Base-by-base conservation (phyloP, 2,888 invertebrate genomes). In the Synergus japonicus region DNA sequence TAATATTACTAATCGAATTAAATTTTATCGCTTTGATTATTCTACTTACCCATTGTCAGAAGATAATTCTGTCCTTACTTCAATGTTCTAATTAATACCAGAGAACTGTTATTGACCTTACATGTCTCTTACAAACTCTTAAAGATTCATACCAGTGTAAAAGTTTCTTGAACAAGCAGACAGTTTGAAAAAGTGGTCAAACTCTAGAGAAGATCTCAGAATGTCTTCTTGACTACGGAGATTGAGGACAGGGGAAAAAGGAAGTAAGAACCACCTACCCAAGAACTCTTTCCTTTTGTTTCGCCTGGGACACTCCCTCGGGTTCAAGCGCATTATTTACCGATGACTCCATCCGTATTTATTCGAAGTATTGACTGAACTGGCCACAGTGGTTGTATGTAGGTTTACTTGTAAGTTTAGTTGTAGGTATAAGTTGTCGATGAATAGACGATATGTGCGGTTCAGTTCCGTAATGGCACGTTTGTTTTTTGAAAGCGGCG, bases 401-500 rank as follows among this genome's bases (percentile, higher is more conserved):
- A 44, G 43, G 43, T 44, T 37, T 37, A 37, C 37, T 37, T 37
- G 4, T 37, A 37, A 5, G 37, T 37, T 37, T 37, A 37, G 37
- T 37, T 37, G 5, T 37, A 37, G 37, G 37, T 37, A 37, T 44
- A 44, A 44, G 43, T 44, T 44, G 43, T 44, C 43, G 54, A n/a
- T 7, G 7, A 8, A n/a, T n/a, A 54, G 54, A 54, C 54, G 15
- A 54, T 54, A 54, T n/a, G 54, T 54, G n/a, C 15, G 7, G 7
- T n/a, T 54, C n/a, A 37, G 22, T 37, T 54, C n/a, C 8, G 79
- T 87, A 86, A 87, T 86, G 84, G 81, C 83, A 86, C 86, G 85
- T 86, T 87, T 79, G 82, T 85, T 86, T 86, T 86, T 86, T 85
- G 83, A 86, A 86, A 84, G 85, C 81, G 82, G 80, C 65, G 69